Percentiles rank a stretch among this genome's conserved stretches.
Conservation (phyloP, 1,140 invertebrate species). For the Zophobas morio region DNA sequence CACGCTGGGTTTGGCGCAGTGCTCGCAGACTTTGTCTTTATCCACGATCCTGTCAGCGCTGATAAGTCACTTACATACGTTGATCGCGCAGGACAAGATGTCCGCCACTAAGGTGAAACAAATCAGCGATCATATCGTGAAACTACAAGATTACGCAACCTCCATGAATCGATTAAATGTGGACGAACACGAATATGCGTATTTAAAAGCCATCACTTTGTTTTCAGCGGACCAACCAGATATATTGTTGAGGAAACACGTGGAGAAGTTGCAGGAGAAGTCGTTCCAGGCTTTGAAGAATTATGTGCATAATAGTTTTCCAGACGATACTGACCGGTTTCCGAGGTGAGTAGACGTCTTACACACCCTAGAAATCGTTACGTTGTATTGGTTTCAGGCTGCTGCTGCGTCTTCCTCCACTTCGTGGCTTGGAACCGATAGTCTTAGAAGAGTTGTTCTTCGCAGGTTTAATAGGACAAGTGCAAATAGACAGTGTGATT, state of each 20-base stretch:
- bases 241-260: constrained; percentile 57
- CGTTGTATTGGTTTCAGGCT: constrained; percentile 59
- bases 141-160: constrained; percentile 87
- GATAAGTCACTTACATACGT: constrained; percentile 78
- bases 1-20: constrained; percentile 92
- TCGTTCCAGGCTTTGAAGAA: constrained; percentile 80
- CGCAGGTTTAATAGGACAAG: constrained; percentile 91
- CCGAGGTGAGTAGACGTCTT: constrained; percentile 68
- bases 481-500: constrained; percentile 93
- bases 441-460: constrained; percentile 95
- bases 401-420: constrained; percentile 82
- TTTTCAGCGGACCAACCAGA: constrained; percentile 77
- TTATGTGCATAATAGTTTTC: constrained; percentile 70
- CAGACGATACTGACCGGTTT: constrained; percentile 74
- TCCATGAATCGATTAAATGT: constrained; percentile 83
- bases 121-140: constrained; percentile 86
- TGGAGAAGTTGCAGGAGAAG: constrained; percentile 82
- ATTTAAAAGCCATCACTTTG: constrained; percentile 89
- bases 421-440: constrained; percentile 83
- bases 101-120: constrained; percentile 81
- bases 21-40: constrained; percentile 84
- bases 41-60: constrained; percentile 88
- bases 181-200: constrained; percentile 89
- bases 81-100: constrained; percentile 81
- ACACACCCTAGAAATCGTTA: too few species aligned